These are phyloP conservation scores for Loriculus beryllinus DNA, from an alignment of 2,797 vertebrate genomes.

Conservation along the genomic window DNA sequence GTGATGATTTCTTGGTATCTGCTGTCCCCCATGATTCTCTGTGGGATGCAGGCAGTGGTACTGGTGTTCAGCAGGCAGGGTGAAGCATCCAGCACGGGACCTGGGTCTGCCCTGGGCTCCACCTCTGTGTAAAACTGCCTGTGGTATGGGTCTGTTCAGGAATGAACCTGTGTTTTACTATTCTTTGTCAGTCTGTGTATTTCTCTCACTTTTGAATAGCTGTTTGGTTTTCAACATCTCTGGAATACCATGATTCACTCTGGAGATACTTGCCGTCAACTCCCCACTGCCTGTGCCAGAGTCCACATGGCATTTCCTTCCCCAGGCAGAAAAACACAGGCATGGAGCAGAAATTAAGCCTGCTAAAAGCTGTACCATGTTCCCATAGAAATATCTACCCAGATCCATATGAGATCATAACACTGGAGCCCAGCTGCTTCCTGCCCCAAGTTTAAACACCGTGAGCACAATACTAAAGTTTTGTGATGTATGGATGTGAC, in stretches of 20 bases:
- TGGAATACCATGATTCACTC: not conserved
- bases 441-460: slow-evolving; percentile 27
- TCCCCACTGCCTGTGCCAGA: not conserved
- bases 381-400: slow-evolving; percentile 3
- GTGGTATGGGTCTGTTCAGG: not conserved
- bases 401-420: slow-evolving; percentile 17
- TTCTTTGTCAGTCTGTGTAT: not conserved
- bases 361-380: not conserved
- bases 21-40: not conserved
- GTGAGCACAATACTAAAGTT: slow-evolving; percentile 4
- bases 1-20: not conserved
- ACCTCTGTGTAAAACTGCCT: not conserved
- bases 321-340: not conserved
- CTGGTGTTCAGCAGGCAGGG: not conserved
- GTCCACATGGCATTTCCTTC: not conserved
- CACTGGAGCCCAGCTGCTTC: slow-evolving; percentile 48
- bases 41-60: rapidly evolving
- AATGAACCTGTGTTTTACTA: not conserved
- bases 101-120: rapidly evolving
- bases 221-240: not conserved
- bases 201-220: not conserved
- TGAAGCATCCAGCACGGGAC: rapidly evolving
- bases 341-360: slow-evolving; percentile 2
- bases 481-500: slow-evolving; percentile 36
- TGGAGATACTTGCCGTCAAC: not conserved